Conservation (phyloP, 2,113 vertebrate genomes). For the Callospermophilus lateralis region DNA sequence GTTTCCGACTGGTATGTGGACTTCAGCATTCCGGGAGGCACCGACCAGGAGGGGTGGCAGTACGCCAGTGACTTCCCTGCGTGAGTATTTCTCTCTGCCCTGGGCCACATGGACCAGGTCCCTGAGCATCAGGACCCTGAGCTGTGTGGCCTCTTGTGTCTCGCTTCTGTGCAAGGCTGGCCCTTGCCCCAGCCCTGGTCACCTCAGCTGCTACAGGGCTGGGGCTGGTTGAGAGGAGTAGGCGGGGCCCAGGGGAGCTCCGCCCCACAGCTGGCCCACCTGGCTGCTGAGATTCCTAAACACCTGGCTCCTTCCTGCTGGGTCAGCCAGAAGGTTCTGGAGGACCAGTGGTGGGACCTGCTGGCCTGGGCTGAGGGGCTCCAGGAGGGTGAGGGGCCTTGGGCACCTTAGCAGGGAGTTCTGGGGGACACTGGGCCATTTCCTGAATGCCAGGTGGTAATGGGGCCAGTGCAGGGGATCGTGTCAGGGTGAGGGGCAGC, state of each 20-base stretch:
- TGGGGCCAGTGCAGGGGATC: not conserved
- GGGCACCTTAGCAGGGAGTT: not conserved
- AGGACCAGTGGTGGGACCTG: not conserved
- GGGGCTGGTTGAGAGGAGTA: not conserved
- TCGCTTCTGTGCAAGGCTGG: not conserved
- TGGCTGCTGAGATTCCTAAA: not conserved
- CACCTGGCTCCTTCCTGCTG: not conserved
- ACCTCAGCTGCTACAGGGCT: not conserved
- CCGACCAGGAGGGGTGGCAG: constrained; percentile 98
- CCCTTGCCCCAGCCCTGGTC: not conserved
- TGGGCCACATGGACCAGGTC: not conserved
- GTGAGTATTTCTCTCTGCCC: constrained; percentile 85
- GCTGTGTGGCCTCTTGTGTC: no score
- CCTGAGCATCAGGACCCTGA: not conserved
- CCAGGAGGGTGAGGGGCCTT: not conserved
- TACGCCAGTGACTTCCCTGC: constrained; percentile 97
- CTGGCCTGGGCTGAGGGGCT: not conserved
- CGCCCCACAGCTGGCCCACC: not conserved
- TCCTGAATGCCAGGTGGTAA: not conserved
- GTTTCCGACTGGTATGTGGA: constrained; percentile 96
- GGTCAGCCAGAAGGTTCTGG: not conserved
- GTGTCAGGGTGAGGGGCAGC: not conserved
- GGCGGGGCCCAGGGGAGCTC: not conserved
- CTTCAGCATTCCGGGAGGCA: constrained; percentile 91
- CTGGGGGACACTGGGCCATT: not conserved